Percentiles rank a stretch among this genome's conserved stretches.
Evolutionary conservation across 2,113 vertebrate species (phyloP).

Genomic region (Chrysemys picta): DNA sequence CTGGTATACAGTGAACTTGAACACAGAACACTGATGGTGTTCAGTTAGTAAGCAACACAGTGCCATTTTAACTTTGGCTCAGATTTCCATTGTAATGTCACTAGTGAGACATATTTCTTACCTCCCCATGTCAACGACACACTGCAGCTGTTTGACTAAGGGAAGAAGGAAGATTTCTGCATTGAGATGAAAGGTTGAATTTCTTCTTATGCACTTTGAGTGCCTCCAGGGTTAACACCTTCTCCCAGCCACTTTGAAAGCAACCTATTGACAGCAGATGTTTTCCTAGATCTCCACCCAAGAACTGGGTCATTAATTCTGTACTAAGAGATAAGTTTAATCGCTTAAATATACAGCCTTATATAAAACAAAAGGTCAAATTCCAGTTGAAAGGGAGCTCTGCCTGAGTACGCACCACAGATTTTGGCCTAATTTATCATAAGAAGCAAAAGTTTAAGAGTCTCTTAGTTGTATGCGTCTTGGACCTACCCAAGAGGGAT

Average conservation of each 20-base stretch:
- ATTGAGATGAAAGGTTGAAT: neutral
- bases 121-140: neutral
- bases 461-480: neutral
- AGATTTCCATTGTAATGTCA: neutral
- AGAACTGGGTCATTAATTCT: slow-evolving; percentile 4
- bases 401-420: neutral
- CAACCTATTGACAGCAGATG: neutral
- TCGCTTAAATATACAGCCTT: slow-evolving; percentile 7
- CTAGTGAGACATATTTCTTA: neutral
- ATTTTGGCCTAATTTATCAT: neutral
- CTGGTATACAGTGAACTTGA: neutral
- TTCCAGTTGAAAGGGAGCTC: neutral
- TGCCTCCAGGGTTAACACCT: neutral
- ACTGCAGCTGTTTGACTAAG: neutral
- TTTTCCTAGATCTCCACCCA: neutral
- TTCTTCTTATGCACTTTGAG: neutral
- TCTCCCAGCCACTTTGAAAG: neutral
- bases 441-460: slow-evolving; percentile 4
- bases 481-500: neutral
- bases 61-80: neutral
- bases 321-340: slow-evolving; percentile 25
- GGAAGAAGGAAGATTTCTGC: neutral
- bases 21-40: neutral
- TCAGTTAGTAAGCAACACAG: neutral
- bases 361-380: neutral